Base-by-base conservation (phyloP, 2,797 vertebrate genomes). In the Pseudopleuronectes americanus region DNA sequence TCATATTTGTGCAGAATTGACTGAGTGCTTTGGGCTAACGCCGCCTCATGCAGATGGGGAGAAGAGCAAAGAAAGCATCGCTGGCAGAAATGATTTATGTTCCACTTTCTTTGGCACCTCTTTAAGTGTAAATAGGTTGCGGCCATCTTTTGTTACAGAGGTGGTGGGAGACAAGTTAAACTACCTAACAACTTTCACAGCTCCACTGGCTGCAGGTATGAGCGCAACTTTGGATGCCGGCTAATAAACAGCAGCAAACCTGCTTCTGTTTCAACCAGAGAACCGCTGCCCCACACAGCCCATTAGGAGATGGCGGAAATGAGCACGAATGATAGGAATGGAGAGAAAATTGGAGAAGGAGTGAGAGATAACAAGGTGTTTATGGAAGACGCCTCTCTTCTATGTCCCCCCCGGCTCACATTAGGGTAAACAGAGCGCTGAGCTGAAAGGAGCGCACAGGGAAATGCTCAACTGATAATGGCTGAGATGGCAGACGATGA, bases 291-390 rank as follows among this genome's bases (percentile, higher is more conserved):
- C 22, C 45, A 16, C 62, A 9, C 38, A 53, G 57, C 51, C 71
- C 74, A 67, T 71, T 2, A 28, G 80, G 71, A 70, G 62, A 65
- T 1, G 57, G 68, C 1, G 31, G 36, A 75, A 85, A 83, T 64
- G 75, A 86, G 80, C 17, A 4, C 63, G 83, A 84, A 76, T 61
- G 85, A 88, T 74, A 85, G 80, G 80, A 90, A 91, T 79, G 74
- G 80, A 59, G 81, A 76, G 85, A 90, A 91, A 90, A 92, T 90
- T 89, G 88, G 85, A 87, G 78, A 88, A 84, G 78, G 80, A 90
- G 79, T 72, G 87, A 82, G 84, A 84, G 89, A 92, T 93, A 93
- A 93, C 90, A 89, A 91, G 90, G 88, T 91, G 88, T 92, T 93
- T 90, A 91, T 90, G 82, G 84, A 91, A 81, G 89, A 81, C 53